These are phyloP conservation scores for Leptopilina myrica DNA, from an alignment of 2,888 invertebrate species.

Conservation along the genomic window DNA sequence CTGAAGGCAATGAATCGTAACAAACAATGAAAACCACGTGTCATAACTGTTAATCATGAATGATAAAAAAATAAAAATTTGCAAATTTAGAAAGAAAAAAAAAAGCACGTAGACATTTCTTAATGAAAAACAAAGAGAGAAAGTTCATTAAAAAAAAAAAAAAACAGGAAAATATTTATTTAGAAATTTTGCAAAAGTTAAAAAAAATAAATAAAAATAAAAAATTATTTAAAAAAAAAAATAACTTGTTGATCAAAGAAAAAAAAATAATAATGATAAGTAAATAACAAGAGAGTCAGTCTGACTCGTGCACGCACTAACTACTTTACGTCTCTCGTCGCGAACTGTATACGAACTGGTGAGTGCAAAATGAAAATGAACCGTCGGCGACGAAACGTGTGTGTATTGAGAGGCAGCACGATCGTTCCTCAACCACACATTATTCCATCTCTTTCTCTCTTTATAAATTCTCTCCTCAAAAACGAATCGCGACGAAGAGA, in stretches of 20 bases:
- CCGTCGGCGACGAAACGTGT: constrained; percentile 18
- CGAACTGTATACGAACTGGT: constrained; percentile 21
- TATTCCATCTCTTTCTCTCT: not conserved
- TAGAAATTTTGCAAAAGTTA: too few relatives aligned
- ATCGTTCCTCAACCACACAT: constrained; percentile 1
- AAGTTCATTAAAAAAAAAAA: too few relatives aligned
- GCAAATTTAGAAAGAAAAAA: too few relatives aligned
- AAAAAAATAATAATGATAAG: not conserved
- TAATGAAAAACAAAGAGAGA: too few relatives aligned
- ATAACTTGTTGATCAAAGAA: not conserved
- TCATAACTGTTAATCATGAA: too few relatives aligned
- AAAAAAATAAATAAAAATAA: too few relatives aligned
- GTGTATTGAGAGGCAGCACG: not conserved
- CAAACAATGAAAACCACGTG: too few relatives aligned
- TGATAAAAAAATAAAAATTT: too few relatives aligned
- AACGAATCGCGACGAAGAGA: constrained; percentile 33
- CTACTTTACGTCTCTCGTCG: constrained; percentile 37
- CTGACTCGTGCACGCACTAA: constrained; percentile 29
- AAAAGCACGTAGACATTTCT: too few relatives aligned
- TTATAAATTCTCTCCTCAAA: not conserved
- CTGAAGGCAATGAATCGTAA: too few relatives aligned
- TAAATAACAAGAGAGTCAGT: constrained; percentile 4
- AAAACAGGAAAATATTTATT: too few relatives aligned
- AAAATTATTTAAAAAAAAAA: too few relatives aligned
- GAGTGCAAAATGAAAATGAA: constrained; percentile 33